phyloP scores from a whole-genome alignment of 2,113 vertebrate species.

The Brienomyrus longianalis region DNA sequence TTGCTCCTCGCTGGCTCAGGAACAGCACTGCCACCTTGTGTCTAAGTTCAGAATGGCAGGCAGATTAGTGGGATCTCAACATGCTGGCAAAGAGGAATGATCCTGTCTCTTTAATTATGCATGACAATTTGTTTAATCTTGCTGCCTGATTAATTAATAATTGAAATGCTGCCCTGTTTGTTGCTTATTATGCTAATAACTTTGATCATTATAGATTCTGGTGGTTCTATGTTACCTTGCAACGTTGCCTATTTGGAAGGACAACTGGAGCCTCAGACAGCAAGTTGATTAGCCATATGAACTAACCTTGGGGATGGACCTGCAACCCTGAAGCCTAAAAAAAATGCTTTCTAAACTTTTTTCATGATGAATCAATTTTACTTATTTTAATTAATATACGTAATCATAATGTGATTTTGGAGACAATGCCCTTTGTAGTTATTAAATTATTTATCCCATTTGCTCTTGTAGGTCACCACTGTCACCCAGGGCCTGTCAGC shows the following conservation, averaged over 20 bases:
- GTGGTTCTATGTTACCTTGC: conserved; percentile 1
- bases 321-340: background rate
- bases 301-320: background rate
- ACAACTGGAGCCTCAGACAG: background rate
- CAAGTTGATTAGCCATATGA: background rate
- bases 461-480: background rate
- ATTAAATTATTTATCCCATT: background rate
- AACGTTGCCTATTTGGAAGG: background rate
- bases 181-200: conserved; percentile 16
- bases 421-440: background rate
- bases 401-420: background rate
- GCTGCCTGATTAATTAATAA: conserved; percentile 17
- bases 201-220: background rate
- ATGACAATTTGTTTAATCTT: conserved; percentile 15
- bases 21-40: conserved; percentile 16
- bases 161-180: conserved; percentile 11
- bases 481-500: background rate
- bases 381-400: background rate
- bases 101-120: conserved; percentile 11
- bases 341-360: background rate
- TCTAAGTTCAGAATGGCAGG: background rate
- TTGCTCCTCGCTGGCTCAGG: background rate
- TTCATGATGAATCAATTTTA: background rate
- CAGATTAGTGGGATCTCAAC: background rate
- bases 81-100: background rate